Conservation (phyloP, 2,888 invertebrate species). For the Mimachlamys varia region DNA sequence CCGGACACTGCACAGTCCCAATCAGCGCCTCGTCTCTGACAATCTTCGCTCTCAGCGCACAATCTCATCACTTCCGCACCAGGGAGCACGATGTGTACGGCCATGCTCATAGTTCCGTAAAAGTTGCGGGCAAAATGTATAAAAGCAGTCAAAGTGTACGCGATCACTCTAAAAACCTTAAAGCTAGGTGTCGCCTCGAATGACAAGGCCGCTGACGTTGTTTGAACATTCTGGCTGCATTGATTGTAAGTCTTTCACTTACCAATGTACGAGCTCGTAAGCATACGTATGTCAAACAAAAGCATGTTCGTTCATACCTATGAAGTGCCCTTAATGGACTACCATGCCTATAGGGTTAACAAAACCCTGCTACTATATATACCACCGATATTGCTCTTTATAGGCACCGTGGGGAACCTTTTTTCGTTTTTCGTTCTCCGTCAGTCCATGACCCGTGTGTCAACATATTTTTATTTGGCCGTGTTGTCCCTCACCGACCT, state of each 20-base stretch:
- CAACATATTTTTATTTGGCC: conserved; percentile 79
- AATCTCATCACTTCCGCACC: not conserved
- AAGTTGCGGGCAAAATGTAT: not conserved
- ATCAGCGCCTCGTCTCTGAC: not conserved
- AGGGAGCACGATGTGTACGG: not conserved
- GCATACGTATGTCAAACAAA: conserved; percentile 37
- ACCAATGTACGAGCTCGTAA: conserved; percentile 13
- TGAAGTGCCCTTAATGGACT: conserved; percentile 54
- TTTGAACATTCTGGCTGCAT: not conserved
- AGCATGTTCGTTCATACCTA: conserved; percentile 45
- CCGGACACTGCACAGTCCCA: not conserved
- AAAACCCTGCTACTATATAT: conserved; percentile 70
- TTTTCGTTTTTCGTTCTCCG: conserved; percentile 77
- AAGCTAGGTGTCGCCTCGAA: not conserved
- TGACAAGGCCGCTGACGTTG: not conserved
- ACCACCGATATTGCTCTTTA: conserved; percentile 75
- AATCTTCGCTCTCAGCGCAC: not conserved
- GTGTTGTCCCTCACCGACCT: conserved; percentile 78
- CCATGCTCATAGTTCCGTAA: not conserved
- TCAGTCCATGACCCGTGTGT: conserved; percentile 75
- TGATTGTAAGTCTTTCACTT: not conserved
- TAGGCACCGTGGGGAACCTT: conserved; percentile 80
- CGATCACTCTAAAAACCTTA: not conserved
- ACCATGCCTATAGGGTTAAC: conserved; percentile 60
- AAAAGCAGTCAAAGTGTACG: not conserved